Base-by-base conservation (phyloP, 2,888 invertebrate genomes). In the Gibbula magus region DNA sequence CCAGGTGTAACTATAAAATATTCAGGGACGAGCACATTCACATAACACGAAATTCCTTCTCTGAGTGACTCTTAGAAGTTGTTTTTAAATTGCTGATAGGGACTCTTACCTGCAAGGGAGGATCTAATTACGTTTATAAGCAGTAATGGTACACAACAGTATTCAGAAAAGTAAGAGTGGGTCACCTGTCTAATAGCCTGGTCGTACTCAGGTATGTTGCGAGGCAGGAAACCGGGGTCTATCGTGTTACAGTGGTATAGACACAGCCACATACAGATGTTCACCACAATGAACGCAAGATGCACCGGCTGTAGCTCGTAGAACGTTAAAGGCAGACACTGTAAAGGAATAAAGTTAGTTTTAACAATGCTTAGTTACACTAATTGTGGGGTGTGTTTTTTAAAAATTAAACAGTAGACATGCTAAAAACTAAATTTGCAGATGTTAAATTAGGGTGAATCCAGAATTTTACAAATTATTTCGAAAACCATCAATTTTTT, bases 211-310 rank as follows among this genome's bases (percentile, higher is more conserved):
- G 97, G 97, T 0, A 97, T 96, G 92, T 97, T 97, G 89, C 96
- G 95, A 0, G 97, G 96, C 81, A 98, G 95, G 90, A 96, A 98
- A 20, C 97, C 97, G 0, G 98, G 98, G 93, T 98, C 97, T 77
- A 96, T 95, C 22, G 97, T 95, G 90, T 97, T 97, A 4, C 97
- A 97, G 74, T 97, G 95, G 79, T 97, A 95, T 96, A 98, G 97
- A 89, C 97, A 96, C 13, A 97, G 94, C 98, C 98, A 98, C 97
- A 98, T 98, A 13, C 97, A 95, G 5, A 95, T 94, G 92, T 98
- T 98, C 96, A 97, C 96, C 90, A 97, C 96, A 84, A 98, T 95
- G 92, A 98, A 98, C 90, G 96, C 96, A 89, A 97, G 96, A 92
- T 98, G 97, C 5, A 89, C 39, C 5, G 85, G 56, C 66, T 89